These are phyloP conservation scores for Morus bassanus DNA, from an alignment of 2,797 vertebrate species.

Conservation along the genomic window DNA sequence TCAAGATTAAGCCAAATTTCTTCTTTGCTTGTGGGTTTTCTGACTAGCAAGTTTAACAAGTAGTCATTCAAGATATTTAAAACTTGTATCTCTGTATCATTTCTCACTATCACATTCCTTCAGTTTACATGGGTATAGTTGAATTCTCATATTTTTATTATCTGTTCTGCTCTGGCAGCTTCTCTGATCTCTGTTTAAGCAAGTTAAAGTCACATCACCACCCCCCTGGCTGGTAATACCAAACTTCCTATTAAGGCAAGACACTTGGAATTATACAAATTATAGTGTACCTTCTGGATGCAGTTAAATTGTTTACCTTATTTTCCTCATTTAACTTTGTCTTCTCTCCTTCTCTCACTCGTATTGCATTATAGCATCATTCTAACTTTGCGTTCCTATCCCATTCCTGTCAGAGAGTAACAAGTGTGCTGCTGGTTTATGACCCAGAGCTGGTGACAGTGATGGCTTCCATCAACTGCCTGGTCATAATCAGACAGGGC, in stretches of 20 bases:
- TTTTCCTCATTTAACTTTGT: not conserved
- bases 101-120: constrained; percentile 13
- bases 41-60: constrained; percentile 21
- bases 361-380: not conserved
- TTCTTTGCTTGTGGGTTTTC: constrained; percentile 41
- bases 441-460: not conserved
- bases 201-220: not conserved
- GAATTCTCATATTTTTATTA: not conserved
- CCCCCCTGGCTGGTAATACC: not conserved
- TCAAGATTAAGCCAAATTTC: not conserved
- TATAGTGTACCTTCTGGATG: not conserved
- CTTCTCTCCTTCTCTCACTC: not conserved
- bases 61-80: constrained; percentile 45
- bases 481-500: not conserved
- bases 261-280: not conserved
- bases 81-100: not conserved
- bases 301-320: not conserved
- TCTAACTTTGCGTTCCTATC: not conserved
- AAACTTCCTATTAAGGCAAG: not conserved
- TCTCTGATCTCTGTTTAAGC: not conserved
- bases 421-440: not conserved
- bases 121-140: not conserved
- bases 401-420: not conserved
- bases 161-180: not conserved
- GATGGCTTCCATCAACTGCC: not conserved